A percentile compares a stretch with the other conserved stretches of the same genome.
These are phyloP conservation scores for Danio rerio DNA, from an alignment of 2,113 vertebrate species.

Conservation along the genomic window GRCz12tu NC_133194.1:23469001-23469500, in stretches of 20 bases:
- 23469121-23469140: too few species aligned
- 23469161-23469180: not conserved
- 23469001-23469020: too few species aligned
- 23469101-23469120: too few species aligned
- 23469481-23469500: constrained; percentile 72
- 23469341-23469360: constrained; percentile 80
- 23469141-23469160: not conserved
- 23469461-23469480: constrained; percentile 79
- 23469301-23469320: constrained; percentile 57
- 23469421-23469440: constrained; percentile 79
- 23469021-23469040: too few species aligned
- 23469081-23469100: too few species aligned
- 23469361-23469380: constrained; percentile 72
- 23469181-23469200: not conserved
- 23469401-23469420: constrained; percentile 67
- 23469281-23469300: constrained; percentile 20
- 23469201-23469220: not conserved
- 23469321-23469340: constrained; percentile 72
- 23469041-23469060: too few species aligned
- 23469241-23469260: not conserved
- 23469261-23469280: not conserved
- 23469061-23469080: too few species aligned
- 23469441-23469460: constrained; percentile 75
- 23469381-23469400: constrained; percentile 79
- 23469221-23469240: not conserved